Evolutionary conservation across 1,140 invertebrate genomes (phyloP), one percentile per base, ranked within the genome.

Genomic region (Parasteatoda tepidariorum): DNA sequence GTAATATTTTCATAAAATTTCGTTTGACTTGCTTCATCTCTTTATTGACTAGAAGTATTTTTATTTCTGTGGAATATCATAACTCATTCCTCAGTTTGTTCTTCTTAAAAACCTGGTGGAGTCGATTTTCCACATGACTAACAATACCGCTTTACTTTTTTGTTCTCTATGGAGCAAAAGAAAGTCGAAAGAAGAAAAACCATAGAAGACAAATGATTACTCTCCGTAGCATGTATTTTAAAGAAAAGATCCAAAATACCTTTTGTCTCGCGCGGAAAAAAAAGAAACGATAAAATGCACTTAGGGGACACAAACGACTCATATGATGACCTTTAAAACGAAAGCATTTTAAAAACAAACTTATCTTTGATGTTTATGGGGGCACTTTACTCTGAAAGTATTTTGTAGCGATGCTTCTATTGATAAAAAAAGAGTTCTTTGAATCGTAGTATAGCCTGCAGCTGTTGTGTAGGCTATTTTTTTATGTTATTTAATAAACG

Each of bases 71-170:
- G 9, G 9, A 18, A 48, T 48, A 48, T 13, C 18, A 48, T 48
- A 9, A 48, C 0, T 48, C 57, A 59, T 59, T 26, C 57, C 24
- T 59, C n/a, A n/a, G 18, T 59, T 26, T 59, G 18, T 70, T 75
- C 30, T 28, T 31, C 55, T 61, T 75, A 78, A 78, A 61, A 78
- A 78, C 48, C 74, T n/a, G 55, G 34, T 66, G 61, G 74, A 78
- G 74, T 78, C 74, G 74, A 78, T 78, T 78, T 78, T 78, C 74
- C 74, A 78, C 74, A 78, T 78, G 74, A 78, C 74, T 66, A 30
- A 41, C 59, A 66, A 78, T 79, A 67, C 64, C 64, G 54, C 66
- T 67, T 38, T 57, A 67, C 48, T 68, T 57, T 67, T 34, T 28
- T 31, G n/a, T 67, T 24, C 76, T 67, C 76, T 28, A 33, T 62